Evolutionary conservation across 1,140 invertebrate genomes (phyloP).

Genomic region (Spodoptera frugiperda): DNA sequence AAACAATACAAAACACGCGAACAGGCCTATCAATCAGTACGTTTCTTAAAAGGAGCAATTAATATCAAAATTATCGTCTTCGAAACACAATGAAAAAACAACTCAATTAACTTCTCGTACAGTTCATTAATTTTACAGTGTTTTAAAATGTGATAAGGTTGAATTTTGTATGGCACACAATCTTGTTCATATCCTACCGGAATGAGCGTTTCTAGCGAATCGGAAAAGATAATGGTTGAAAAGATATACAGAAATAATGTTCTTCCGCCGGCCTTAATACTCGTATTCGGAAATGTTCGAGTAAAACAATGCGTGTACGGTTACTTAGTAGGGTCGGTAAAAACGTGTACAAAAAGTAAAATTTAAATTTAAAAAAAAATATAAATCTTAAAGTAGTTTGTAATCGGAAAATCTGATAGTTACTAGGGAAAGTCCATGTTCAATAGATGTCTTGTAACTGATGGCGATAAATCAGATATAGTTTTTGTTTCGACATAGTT

Average conservation of each 20-base stretch:
- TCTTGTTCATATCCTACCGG: conserved; percentile 54
- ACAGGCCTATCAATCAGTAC: conserved; percentile 18
- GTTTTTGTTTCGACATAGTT: too few species aligned
- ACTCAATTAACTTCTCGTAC: conserved; percentile 2
- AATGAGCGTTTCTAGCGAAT: conserved; percentile 71
- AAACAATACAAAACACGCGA: conserved; percentile 37
- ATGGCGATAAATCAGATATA: too few species aligned
- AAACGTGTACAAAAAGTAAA: background rate
- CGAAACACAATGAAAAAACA: conserved; percentile 12
- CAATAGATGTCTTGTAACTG: too few species aligned
- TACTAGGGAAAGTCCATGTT: too few species aligned
- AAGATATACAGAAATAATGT: conserved; percentile 75
- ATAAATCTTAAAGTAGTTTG: too few species aligned
- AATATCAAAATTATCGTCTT: conserved; percentile 17
- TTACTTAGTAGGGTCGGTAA: conserved; percentile 3
- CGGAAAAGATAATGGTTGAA: conserved; percentile 78
- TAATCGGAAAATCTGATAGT: too few species aligned
- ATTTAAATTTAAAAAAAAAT: too few species aligned
- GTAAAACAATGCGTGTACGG: conserved; percentile 57
- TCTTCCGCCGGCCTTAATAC: conserved; percentile 76
- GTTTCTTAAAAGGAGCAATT: conserved; percentile 18
- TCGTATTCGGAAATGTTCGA: conserved; percentile 67
- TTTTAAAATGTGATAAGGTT: conserved; percentile 46
- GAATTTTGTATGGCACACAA: conserved; percentile 42
- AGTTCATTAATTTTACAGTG: background rate